A percentile compares a stretch with the other conserved stretches of the same genome.
Conservation (phyloP, 2,113 vertebrate species). For the Hystrix cristata region DNA sequence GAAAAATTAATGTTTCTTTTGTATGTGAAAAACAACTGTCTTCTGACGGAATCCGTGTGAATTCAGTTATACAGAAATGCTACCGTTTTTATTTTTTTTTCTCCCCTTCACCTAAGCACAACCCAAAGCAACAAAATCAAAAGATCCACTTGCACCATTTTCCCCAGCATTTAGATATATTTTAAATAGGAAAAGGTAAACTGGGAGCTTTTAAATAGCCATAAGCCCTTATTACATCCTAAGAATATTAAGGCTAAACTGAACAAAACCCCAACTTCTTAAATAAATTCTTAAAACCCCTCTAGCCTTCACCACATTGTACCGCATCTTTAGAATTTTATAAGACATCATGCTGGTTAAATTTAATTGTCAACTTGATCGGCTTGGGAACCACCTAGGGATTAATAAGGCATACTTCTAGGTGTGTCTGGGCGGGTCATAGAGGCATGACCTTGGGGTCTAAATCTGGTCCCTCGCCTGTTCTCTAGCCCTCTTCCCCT, state of each 20-base stretch:
- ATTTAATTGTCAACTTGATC: neutral
- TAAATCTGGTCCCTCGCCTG: neutral
- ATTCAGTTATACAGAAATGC: neutral
- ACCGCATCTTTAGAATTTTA: neutral
- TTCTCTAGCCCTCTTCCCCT: neutral
- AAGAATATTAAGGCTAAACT: conserved; percentile 14
- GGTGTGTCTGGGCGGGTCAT: neutral
- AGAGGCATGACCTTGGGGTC: neutral
- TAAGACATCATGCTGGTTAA: neutral
- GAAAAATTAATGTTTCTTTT: neutral
- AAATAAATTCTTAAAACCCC: conserved; percentile 22
- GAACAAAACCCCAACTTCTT: neutral
- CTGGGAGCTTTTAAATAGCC: neutral
- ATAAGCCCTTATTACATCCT: neutral
- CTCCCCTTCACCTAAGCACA: neutral
- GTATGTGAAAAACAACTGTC: neutral
- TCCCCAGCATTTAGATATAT: neutral
- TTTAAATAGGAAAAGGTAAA: conserved; percentile 26
- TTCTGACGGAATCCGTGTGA: neutral
- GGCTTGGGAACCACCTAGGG: neutral
- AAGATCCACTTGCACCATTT: neutral
- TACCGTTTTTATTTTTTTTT: neutral
- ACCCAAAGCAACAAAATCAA: neutral
- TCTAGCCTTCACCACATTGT: neutral
- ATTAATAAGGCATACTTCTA: neutral